Evolutionary conservation across 2,888 invertebrate species (phyloP).

Genomic region (Drosophila demipolita): DNA sequence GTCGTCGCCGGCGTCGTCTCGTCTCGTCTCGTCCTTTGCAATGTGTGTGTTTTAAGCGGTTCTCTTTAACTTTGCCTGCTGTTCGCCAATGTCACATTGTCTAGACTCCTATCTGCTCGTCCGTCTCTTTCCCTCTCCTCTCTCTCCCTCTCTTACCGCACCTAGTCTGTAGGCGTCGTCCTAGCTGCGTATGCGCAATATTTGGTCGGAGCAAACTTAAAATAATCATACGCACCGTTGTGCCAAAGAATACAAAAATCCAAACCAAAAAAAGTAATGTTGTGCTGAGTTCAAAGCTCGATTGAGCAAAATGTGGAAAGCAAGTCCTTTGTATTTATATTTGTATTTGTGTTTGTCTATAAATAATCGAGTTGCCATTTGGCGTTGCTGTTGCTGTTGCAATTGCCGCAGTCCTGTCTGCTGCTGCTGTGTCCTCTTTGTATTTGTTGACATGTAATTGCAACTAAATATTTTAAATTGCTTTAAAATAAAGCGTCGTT

Average conservation of each 20-base stretch:
- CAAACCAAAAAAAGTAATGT: not conserved
- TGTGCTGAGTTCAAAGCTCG: constrained; percentile 45
- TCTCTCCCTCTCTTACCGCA: constrained; percentile 1
- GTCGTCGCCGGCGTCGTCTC: constrained; percentile 25
- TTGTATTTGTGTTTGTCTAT: constrained; percentile 55
- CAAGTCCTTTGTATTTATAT: constrained; percentile 43
- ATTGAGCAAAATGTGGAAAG: constrained; percentile 26
- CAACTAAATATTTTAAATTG: constrained; percentile 82
- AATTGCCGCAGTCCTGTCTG: constrained; percentile 24
- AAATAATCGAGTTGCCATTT: constrained; percentile 65
- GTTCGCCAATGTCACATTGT: constrained; percentile 69
- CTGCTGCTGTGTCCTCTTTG: constrained; percentile 33
- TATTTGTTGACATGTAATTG: constrained; percentile 81
- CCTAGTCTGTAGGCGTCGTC: constrained; percentile 27
- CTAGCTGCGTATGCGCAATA: constrained; percentile 66
- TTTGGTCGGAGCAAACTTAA: constrained; percentile 63
- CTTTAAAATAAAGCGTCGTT: constrained; percentile 77
- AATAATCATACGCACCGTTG: constrained; percentile 78
- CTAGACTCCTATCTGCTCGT: constrained; percentile 59
- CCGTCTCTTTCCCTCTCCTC: constrained; percentile 29
- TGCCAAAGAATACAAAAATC: constrained; percentile 51
- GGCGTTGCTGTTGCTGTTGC: constrained; percentile 26
- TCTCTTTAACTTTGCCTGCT: constrained; percentile 42
- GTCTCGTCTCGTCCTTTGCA: constrained; percentile 20
- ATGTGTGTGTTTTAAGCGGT: constrained; percentile 37